Conservation (phyloP, 2,797 vertebrate species). For the Pteropus rufus region DNA sequence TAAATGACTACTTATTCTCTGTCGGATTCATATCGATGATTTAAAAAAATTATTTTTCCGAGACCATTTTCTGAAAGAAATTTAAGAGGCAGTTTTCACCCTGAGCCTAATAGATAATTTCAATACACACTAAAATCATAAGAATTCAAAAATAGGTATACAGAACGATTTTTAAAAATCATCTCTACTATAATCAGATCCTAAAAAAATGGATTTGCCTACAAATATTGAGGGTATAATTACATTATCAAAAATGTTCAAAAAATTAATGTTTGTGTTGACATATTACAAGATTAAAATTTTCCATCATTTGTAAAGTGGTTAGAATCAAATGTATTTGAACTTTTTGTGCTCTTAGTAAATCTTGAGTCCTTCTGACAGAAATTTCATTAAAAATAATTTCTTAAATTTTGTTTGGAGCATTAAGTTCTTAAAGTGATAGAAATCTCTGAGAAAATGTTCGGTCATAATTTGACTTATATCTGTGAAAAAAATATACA, state of each 20-base stretch:
- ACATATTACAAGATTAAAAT: background rate
- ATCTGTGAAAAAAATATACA: background rate
- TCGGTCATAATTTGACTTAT: background rate
- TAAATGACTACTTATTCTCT: background rate
- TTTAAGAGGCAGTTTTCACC: background rate
- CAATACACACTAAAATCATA: background rate
- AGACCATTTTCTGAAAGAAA: conserved; percentile 5
- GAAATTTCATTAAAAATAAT: background rate
- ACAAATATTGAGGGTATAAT: background rate
- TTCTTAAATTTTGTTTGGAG: background rate
- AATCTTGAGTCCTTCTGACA: background rate
- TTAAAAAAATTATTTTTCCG: background rate
- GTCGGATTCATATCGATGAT: background rate
- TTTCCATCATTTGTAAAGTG: background rate
- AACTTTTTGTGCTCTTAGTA: background rate
- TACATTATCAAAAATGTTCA: background rate
- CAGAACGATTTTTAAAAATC: background rate
- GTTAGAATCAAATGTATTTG: background rate
- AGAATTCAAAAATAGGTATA: background rate
- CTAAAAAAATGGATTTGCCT: background rate
- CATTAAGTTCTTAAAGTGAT: background rate
- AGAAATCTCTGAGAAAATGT: background rate
- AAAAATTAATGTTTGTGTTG: background rate
- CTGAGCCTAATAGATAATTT: background rate
- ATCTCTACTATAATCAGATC: background rate